Base-by-base conservation (phyloP, 2,888 invertebrate species). In the Brachyopa scutellaris region DNA sequence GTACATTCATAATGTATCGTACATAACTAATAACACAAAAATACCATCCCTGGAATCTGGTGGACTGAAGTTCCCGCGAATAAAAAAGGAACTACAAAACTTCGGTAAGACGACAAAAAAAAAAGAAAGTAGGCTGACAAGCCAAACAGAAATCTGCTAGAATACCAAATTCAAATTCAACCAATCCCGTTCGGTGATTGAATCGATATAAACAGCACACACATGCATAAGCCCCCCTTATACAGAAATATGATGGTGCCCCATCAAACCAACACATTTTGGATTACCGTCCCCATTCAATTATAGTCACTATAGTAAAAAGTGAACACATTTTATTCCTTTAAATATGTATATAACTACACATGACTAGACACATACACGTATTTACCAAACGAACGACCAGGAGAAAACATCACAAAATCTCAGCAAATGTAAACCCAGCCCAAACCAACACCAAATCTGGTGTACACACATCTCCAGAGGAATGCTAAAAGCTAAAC, bases 61-160 rank as follows among this genome's bases (percentile, higher is more conserved):
- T 9, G 38, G 9, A 70, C 13, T 19, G 17, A 9, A 36, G 3
- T 29, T 13, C n/a, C 36, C 36, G 36, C 21, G 13, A 57, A 21
- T 2, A 9, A 55, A 55, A 47, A 11, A 40, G 26, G 19, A 59
- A 29, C 8, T 23, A 23, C 17, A 59, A 69, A 59, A 51, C 29
- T 51, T 1, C 23, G 26, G 19, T 26, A 11, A 47, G 57, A 69
- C 11, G 42, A 9, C n/a, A 55, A 31, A 42, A 31, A 66, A 51
- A 77, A 70, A 59, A 72, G 62, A 72, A 72, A 72, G 59, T 70
- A 64, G 49, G 61, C 70, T 57, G 77, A 53, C 51, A 49, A n/a
- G 36, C 7, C 40, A 57, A 31, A 17, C 49, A 53, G 45, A 40
- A 70, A 62, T 70, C 77, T 77, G 49, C 70, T 64, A 64, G 57